These are phyloP conservation scores for Epirrhoe tristata DNA, from an alignment of 2,888 invertebrate genomes.

Conservation along the genomic window DNA sequence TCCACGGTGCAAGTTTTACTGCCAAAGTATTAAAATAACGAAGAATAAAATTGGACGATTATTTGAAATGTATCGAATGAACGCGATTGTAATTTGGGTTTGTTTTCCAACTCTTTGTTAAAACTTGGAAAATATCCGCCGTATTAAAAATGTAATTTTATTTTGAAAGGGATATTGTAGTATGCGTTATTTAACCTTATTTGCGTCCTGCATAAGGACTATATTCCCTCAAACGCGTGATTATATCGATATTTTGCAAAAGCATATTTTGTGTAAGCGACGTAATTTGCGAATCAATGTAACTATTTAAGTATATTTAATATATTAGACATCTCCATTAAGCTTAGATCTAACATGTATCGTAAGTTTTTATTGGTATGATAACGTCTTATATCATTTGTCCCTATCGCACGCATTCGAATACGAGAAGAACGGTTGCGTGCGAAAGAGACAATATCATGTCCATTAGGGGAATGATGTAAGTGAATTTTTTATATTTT, in stretches of 20 bases:
- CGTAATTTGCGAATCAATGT: slow-evolving; percentile 63
- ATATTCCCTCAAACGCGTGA: slow-evolving; percentile 38
- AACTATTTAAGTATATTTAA: slow-evolving; percentile 81
- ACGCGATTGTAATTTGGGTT: not conserved
- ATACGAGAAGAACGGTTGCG: slow-evolving; percentile 8
- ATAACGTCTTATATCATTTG: slow-evolving; percentile 67
- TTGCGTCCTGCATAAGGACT: slow-evolving; percentile 42
- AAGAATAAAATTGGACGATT: not conserved
- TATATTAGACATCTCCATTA: slow-evolving; percentile 81
- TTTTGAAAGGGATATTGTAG: slow-evolving; percentile 14
- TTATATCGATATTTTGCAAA: slow-evolving; percentile 49
- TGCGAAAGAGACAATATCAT: slow-evolving; percentile 54
- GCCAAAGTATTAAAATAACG: slow-evolving; percentile 12
- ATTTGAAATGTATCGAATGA: not conserved
- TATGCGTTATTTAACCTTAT: slow-evolving; percentile 28
- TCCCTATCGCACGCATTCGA: slow-evolving; percentile 57
- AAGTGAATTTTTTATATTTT: slow-evolving; percentile 83
- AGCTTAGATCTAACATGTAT: slow-evolving; percentile 75
- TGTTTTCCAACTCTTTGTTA: slow-evolving; percentile 10
- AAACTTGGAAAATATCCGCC: slow-evolving; percentile 10
- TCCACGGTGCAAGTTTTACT: not conserved
- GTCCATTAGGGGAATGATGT: slow-evolving; percentile 82
- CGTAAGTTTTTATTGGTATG: slow-evolving; percentile 81
- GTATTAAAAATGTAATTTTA: slow-evolving; percentile 2
- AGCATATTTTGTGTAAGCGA: slow-evolving; percentile 60